phyloP scores from a whole-genome alignment of 2,113 vertebrate genomes.

The Calyptommatus sinebrachiatus region DNA sequence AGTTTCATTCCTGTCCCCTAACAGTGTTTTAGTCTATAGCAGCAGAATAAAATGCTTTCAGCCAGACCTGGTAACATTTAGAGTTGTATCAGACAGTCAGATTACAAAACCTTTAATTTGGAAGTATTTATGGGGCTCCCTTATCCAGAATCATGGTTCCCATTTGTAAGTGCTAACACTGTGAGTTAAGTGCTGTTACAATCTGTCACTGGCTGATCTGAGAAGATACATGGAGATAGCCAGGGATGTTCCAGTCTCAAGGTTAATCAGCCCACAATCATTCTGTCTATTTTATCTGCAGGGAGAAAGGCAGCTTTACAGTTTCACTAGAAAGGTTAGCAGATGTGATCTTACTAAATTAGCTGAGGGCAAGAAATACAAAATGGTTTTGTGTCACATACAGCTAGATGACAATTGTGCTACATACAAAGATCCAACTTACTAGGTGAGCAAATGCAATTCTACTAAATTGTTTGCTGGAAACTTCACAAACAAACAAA shows the following conservation, averaged over 20 bases:
- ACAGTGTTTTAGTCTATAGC: too few species aligned
- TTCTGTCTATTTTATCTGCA: constrained; percentile 40
- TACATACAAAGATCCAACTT: background rate
- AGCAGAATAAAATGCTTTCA: background rate
- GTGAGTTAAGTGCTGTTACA: constrained; percentile 23
- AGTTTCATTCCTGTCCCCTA: too few species aligned
- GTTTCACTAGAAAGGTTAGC: constrained; percentile 48
- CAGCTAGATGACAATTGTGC: constrained; percentile 3
- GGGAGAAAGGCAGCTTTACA: constrained; percentile 37
- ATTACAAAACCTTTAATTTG: constrained; percentile 15
- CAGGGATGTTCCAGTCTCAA: background rate
- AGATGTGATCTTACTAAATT: constrained; percentile 30
- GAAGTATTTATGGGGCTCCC: background rate
- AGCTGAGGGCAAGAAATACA: background rate
- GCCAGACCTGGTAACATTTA: background rate
- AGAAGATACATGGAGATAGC: constrained; percentile 23
- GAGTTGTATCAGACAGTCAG: background rate
- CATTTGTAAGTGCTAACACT: constrained; percentile 1
- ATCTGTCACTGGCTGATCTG: constrained; percentile 6
- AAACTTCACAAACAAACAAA: too few species aligned
- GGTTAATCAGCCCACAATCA: background rate
- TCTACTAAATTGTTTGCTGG: too few species aligned
- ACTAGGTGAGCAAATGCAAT: background rate
- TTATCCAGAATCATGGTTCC: background rate
- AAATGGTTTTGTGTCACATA: constrained; percentile 24